Percentiles rank a stretch among this genome's conserved stretches.
These are phyloP conservation scores for Toxotes chatareus DNA, from an alignment of 2,113 vertebrate species.

Conservation along the genomic window DNA sequence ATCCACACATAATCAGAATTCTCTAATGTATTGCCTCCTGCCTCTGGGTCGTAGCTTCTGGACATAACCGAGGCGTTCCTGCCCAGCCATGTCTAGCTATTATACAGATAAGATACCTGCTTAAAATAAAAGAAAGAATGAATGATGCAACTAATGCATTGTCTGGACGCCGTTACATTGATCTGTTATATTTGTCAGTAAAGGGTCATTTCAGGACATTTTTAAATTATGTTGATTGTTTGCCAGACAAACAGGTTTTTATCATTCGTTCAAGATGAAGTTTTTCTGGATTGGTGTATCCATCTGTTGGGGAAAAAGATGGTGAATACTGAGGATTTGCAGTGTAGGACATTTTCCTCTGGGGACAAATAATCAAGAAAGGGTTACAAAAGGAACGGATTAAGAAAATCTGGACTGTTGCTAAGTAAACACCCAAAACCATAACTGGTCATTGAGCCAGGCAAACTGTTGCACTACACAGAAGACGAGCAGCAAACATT, in stretches of 20 bases:
- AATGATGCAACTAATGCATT: neutral
- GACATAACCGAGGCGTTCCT: neutral
- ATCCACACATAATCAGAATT: neutral
- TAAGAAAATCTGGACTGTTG: too few relatives aligned
- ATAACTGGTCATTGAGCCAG: neutral
- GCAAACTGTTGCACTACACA: slow-evolving; percentile 20
- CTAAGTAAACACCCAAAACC: too few relatives aligned
- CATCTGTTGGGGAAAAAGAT: neutral
- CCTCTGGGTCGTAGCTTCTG: neutral
- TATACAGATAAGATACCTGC: neutral
- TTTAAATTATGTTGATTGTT: slow-evolving; percentile 13
- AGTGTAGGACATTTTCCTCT: neutral
- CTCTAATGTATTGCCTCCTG: neutral
- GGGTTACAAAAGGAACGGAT: too few relatives aligned
- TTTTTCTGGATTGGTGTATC: slow-evolving; percentile 17
- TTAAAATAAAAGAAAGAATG: neutral
- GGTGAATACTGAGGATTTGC: neutral
- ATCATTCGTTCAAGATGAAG: neutral
- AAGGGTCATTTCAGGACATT: slow-evolving; percentile 15
- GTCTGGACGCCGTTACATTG: slow-evolving; percentile 19
- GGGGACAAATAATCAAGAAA: neutral
- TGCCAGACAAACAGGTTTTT: slow-evolving; percentile 13
- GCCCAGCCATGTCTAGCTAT: neutral
- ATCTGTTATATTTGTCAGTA: slow-evolving; percentile 37
- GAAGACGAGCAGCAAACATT: slow-evolving; percentile 49